These are phyloP conservation scores for Myxocyprinus asiaticus DNA, from an alignment of 2,113 vertebrate species.

Conservation along the genomic window DNA sequence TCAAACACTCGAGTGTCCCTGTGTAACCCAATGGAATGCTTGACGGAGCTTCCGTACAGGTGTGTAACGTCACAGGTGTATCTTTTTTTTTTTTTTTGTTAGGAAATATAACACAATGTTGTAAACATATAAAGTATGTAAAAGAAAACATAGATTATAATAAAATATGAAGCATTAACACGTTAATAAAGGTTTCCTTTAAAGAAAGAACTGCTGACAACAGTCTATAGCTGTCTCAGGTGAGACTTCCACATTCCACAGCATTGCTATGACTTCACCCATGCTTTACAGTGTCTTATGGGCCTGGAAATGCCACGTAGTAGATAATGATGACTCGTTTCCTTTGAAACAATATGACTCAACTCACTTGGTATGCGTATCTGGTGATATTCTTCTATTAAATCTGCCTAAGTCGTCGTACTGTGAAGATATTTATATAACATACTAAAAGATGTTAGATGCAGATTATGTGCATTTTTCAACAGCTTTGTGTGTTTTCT, in stretches of 20 bases:
- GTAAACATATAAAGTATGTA: no score
- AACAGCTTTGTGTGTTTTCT: no score
- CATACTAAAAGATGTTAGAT: no score
- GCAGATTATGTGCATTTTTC: no score
- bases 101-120: neutral
- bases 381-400: no score
- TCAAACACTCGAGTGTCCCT: neutral
- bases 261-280: neutral
- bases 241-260: neutral
- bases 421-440: no score
- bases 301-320: constrained; percentile 52
- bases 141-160: no score
- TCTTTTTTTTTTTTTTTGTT: neutral
- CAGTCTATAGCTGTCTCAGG: neutral
- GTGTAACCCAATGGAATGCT: neutral
- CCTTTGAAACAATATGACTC: neutral
- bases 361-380: neutral
- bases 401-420: no score
- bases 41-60: constrained; percentile 11
- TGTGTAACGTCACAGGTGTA: constrained; percentile 27
- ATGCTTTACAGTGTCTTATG: neutral
- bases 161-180: no score
- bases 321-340: constrained; percentile 3
- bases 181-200: no score
- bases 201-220: no score